Evolutionary conservation across 2,797 vertebrate genomes (phyloP).

Genomic region (Hylomyscus alleni): DNA sequence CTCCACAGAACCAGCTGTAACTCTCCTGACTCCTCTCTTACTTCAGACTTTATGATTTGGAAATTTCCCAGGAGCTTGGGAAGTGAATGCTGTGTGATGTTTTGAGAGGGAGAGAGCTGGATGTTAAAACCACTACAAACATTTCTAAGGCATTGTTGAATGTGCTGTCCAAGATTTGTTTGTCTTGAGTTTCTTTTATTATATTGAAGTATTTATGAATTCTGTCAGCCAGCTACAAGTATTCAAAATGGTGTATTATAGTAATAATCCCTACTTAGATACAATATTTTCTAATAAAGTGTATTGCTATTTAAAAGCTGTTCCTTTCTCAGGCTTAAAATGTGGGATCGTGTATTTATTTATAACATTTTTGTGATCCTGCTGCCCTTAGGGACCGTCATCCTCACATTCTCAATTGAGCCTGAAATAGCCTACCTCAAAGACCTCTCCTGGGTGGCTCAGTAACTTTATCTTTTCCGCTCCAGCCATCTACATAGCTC

Average conservation of each 20-base stretch:
- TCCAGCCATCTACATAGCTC: background rate
- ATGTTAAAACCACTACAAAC: constrained; percentile 46
- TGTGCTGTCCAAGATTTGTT: constrained; percentile 26
- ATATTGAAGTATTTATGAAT: constrained; percentile 17
- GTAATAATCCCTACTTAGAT: constrained; percentile 15
- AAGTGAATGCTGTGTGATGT: constrained; percentile 19
- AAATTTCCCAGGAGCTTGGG: constrained; percentile 9
- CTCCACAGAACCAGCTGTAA: constrained; percentile 3
- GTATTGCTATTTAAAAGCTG: constrained; percentile 36
- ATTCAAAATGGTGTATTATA: constrained; percentile 33
- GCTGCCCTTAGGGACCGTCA: constrained; percentile 35
- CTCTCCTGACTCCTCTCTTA: background rate
- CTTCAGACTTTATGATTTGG: constrained; percentile 32
- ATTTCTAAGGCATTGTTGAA: constrained; percentile 48
- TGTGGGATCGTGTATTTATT: constrained; percentile 57
- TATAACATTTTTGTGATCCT: constrained; percentile 33
- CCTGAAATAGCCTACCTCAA: constrained; percentile 69
- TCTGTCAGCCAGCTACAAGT: background rate
- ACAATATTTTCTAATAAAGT: background rate
- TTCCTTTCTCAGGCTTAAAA: constrained; percentile 65
- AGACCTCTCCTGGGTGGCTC: constrained; percentile 61
- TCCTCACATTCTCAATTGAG: constrained; percentile 68
- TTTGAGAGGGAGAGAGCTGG: background rate
- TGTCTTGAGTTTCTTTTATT: constrained; percentile 50
- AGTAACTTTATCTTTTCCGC: constrained; percentile 66